Evolutionary conservation across 2,797 vertebrate genomes (phyloP), one percentile per base, ranked within the genome.

Genomic region (Sebastes trivittatus): DNA sequence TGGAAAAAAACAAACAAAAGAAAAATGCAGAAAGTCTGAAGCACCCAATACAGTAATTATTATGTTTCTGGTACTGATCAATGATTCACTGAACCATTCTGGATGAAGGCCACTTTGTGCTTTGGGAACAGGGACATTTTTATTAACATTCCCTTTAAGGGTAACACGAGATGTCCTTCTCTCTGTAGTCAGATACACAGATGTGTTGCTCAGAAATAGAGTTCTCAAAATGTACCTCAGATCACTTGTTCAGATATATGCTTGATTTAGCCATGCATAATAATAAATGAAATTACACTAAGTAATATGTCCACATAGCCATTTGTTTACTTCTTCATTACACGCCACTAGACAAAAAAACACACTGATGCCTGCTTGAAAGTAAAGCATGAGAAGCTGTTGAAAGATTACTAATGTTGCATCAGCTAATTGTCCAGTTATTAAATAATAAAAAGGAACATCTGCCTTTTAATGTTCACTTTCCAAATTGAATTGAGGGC

Each of bases 151-250:
- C 30, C 66, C 32, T 76, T 72, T 78, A 58, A 76, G 22, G 34
- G 69, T 63, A 81, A 77, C 75, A 64, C 30, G 1, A 64, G 25
- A 56, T 2, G 46, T 68, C 52, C 22, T 55, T 46, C 38, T 49
- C 55, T 75, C 75, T 70, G 38, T 70, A 30, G 66, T 70, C 49
- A 23, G 8, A 78, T 9, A 38, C 52, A 70, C 32, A 63, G 18
- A 65, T 22, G 62, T 74, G 77, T 72, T 82, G 63, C 55, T 87
- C 77, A 78, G 29, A 89, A 76, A 81, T 58, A 77, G 49, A 75
- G 30, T 79, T 80, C 16, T 81, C 64, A 69, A 77, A 76, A 77
- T 86, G 85, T 86, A 92, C 89, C 86, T 90, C 87, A 89, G 71
- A 90, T 63, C 69, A 71, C 38, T 30, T 73, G 36, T 75, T 59